Conservation (phyloP, 1,140 invertebrate species). For the Cherax quadricarinatus region DNA sequence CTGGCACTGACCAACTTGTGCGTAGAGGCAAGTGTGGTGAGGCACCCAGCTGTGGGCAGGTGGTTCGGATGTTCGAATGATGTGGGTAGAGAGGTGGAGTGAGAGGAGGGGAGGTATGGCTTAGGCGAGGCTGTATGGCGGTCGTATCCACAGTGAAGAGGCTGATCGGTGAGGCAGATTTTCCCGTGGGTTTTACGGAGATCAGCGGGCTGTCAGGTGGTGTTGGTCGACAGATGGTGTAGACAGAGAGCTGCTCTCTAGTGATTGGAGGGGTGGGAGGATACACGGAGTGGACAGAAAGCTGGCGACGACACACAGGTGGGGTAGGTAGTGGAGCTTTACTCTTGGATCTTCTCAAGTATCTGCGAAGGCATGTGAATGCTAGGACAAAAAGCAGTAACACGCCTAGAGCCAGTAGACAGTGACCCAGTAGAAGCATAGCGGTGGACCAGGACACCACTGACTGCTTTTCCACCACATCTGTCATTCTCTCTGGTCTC, state of each 20-base stretch:
- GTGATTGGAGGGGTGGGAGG: slow-evolving; percentile 43
- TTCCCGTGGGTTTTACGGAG: neutral
- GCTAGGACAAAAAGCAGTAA: neutral
- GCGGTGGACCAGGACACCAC: slow-evolving; percentile 5
- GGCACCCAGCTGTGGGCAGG: neutral
- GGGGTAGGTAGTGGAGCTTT: slow-evolving; percentile 18
- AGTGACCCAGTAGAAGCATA: neutral
- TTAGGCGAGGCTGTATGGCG: neutral
- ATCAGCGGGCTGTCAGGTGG: slow-evolving; percentile 27
- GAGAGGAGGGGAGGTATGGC: neutral
- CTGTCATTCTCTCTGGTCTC: neutral
- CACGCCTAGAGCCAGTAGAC: slow-evolving; percentile 23
- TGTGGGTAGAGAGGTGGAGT: slow-evolving; percentile 6
- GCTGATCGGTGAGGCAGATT: neutral
- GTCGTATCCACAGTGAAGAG: neutral
- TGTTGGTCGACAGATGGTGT: slow-evolving; percentile 44
- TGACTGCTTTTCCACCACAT: slow-evolving; percentile 14
- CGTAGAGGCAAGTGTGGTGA: neutral
- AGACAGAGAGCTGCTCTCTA: slow-evolving; percentile 32
- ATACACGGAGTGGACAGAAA: slow-evolving; percentile 32
- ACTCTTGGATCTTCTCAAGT: neutral
- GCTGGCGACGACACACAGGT: slow-evolving; percentile 20
- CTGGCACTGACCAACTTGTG: slow-evolving; percentile 4
- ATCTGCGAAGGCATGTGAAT: neutral
- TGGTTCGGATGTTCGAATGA: neutral